Base-by-base conservation (phyloP, 2,113 vertebrate species). In the Halcyon malimbica region DNA sequence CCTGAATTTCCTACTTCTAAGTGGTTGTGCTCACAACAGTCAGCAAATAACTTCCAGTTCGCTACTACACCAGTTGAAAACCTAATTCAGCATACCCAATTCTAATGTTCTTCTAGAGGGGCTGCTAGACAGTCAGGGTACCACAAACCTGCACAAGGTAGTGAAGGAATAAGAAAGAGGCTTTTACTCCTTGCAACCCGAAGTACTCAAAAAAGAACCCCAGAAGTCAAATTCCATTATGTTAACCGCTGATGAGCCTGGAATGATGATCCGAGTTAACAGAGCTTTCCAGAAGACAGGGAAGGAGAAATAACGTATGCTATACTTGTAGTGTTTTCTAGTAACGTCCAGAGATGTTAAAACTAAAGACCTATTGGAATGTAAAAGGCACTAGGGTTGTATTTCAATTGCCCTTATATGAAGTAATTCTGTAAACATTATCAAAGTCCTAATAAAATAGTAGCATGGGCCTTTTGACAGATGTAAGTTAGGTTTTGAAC, bases 391-490 rank as follows among this genome's bases (percentile, higher is more conserved):
- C 68, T 44, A 81, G 19, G 31, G 29, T n/a, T 70, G 23, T 11
- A 79, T 46, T 86, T 90, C 15, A 56, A 41, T 31, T 78, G 62
- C 41, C 59, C 59, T 93, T 68, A 69, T 29, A 87, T 12, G 83
- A 78, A 75, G 9, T 31, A 89, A 90, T 92, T 92, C 76, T 87
- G 94, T 91, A 87, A 92, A 92, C 77, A 56, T 75, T 87, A 77
- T 70, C 42, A 23, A 86, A 74, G 65, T 25, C 19, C 56, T 60
- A 81, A 75, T 26, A 71, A 83, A 88, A 78, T 50, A 65, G 25
- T 70, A 39, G 73, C 15, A 67, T 1, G 6, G 25, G 53, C 69
- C 37, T 46, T 94, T 69, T 77, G 50, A 77, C 51, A 76, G 37
- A 76, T 35, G 37, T 16, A 87, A 65, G 89, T 89, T 29, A 63